Base-by-base conservation (phyloP, 2,888 invertebrate species). In the Pyrochroa serraticornis region DNA sequence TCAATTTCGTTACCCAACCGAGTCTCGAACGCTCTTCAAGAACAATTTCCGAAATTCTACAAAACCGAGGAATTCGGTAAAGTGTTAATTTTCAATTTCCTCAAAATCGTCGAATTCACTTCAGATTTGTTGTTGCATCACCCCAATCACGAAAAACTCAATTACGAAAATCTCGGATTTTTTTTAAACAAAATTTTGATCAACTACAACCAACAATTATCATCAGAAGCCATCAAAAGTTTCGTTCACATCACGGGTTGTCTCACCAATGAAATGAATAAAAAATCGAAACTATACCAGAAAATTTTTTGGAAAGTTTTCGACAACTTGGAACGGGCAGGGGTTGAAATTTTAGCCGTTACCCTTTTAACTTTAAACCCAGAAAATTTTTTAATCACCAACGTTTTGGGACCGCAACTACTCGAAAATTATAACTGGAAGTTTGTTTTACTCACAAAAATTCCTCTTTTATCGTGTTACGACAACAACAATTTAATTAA, bases 1-100 rank as follows among this genome's bases (percentile, higher is more conserved):
- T 68, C 92, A 47, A 78, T 86, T 6, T 88, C 89, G 1, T 68
- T 93, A 46, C 92, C 93, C 0, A 86, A 82, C 67, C 80, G 88
- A 63, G 79, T 92, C 37, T 89, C 91, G 6, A 93, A 93, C 71
- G 82, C 82, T 66, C 66, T 87, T 30, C 78, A 85, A 59, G 80
- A 79, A 1, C 79, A 84, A 31, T 79, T 85, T 3, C 84, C 86
- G 0, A 80, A 82, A 56, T 79, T 83, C 10, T 91, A 89, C 71
- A 77, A 82, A 0, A 80, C 83, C 0, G 79, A 83, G 9, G 80
- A 80, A 13, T 91, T 84, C 73, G 80, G 85, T 0, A 84, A 82
- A 48, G 75, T 85, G 38, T 68, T 92, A 0, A 76, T 85, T 14
- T 83, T 84, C 58, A 87, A 89, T 65, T 74, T 89, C 2, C 66